Percentiles rank a stretch among this genome's conserved stretches.
phyloP scores from a whole-genome alignment of 2,797 vertebrate genomes.

The Myotis myotis region DNA sequence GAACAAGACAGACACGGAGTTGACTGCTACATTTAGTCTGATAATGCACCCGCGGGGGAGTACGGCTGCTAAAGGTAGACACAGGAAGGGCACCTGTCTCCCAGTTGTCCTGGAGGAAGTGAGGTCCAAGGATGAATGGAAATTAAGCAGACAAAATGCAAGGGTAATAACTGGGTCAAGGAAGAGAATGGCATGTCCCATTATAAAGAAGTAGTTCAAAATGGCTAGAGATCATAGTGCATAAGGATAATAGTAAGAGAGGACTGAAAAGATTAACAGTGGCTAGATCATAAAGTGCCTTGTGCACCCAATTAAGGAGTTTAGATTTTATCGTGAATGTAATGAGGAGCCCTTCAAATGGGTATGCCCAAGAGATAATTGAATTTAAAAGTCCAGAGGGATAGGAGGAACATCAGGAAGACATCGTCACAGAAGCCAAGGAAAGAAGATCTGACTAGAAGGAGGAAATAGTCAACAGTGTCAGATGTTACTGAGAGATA shows the following conservation, averaged over 20 bases:
- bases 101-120: background rate
- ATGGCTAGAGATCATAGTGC: background rate
- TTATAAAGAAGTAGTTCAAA: background rate
- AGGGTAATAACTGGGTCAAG: background rate
- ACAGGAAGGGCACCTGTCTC: rapidly evolving
- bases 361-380: background rate
- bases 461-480: background rate
- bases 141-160: background rate
- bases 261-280: background rate
- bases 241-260: background rate
- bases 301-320: background rate
- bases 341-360: background rate
- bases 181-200: background rate
- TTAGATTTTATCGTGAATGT: background rate
- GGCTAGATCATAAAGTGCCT: background rate
- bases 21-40: background rate
- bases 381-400: background rate
- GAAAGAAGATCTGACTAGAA: background rate
- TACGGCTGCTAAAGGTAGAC: background rate
- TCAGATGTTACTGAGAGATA: background rate
- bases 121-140: background rate
- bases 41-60: background rate
- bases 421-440: background rate
- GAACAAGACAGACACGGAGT: background rate
- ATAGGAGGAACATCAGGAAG: background rate